Evolutionary conservation across 2,888 invertebrate genomes (phyloP), one percentile per base, ranked within the genome.

Genomic region (Drosophila imparisetae): DNA sequence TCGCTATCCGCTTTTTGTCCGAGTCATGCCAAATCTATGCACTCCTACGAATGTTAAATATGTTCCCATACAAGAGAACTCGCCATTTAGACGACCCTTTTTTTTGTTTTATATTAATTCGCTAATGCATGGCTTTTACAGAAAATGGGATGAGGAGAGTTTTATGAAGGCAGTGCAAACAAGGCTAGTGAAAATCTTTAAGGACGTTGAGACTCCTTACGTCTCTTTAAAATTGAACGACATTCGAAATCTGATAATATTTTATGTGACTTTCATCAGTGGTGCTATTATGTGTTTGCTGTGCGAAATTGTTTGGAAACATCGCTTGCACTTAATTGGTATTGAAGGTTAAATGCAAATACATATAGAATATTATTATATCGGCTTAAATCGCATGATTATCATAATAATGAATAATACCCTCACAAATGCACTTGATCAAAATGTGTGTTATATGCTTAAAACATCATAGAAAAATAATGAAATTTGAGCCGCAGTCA

Each of bases 51-150:
- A 38, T 27, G 4, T 81, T 0, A 27, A 49, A n/a, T 34, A 53
- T 7, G 53, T 78, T 42, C 84, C 87, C 7, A 50, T 83, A 3
- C 71, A 62, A 32, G 40, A 54, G 7, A 81, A 84, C 21, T 84
- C 87, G 0, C 87, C 83, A 2, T 83, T 83, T 40, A 40, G 34
- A 2, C 10, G 30, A 0, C 32, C 27, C 0, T 62, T 86, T 4
- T 1, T 15, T 5, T 2, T 1, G 6, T 81, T 78, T 21, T 30
- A 4, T 7, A 7, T 18, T 5, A 2, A 0, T 3, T 48, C n/a
- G 27, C 21, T n/a, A 2, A 0, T 13, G 1, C 49, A 10, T 55
- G 87, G 84, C 4, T 58, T 63, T 1, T 27, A 29, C 2, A 1
- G 0, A 0, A 13, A 34, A 7, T 50, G 65, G 64, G 0, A 53